Evolutionary conservation across 2,113 vertebrate genomes (phyloP), one percentile per base, ranked within the genome.

Genomic region (Pyxicephalus adspersus): DNA sequence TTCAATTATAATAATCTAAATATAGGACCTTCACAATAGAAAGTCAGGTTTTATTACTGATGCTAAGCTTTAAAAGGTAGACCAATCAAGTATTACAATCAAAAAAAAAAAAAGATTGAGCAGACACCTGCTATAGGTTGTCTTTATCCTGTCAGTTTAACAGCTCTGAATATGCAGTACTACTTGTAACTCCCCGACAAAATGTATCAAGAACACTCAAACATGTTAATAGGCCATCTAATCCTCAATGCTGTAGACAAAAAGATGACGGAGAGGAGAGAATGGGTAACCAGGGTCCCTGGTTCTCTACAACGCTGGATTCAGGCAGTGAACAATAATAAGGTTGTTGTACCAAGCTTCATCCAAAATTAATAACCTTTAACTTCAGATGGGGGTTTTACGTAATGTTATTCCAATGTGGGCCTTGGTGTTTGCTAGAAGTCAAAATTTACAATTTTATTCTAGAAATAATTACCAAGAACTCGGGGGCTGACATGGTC

Each of bases 1-100:
- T 93, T 93, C 90, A 93, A 94, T 92, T 91, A 91, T 91, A 89
- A 87, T 89, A 90, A 92, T 93, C 87, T 90, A 92, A 92, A 92
- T 90, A 91, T 90, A 90, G 80, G 88, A 70, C 79, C 83, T 64
- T 91, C 87, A 90, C 90, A 45, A 81, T 83, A 87, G 90, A 85
- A 87, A 85, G 89, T 84, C 75, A 85, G 84, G 77, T 84, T 89
- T 88, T 87, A 86, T 85, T 84, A 76, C 83, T 29, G 18, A 87
- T 86, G 80, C 78, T 15, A 80, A 85, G 74, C 87, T 89, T 89
- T 74, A 85, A 45, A 90, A 77, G 81, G 28, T 51, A 83, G 83
- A 65, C 77, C 77, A 83, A 23, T 2, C 23, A 85, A 87, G 84
- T 86, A 68, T 90, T 90, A 88, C 87, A 88, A 90, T 90, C 89